Evolutionary conservation across 2,113 vertebrate genomes (phyloP).

Genomic region (Progne subis): DNA sequence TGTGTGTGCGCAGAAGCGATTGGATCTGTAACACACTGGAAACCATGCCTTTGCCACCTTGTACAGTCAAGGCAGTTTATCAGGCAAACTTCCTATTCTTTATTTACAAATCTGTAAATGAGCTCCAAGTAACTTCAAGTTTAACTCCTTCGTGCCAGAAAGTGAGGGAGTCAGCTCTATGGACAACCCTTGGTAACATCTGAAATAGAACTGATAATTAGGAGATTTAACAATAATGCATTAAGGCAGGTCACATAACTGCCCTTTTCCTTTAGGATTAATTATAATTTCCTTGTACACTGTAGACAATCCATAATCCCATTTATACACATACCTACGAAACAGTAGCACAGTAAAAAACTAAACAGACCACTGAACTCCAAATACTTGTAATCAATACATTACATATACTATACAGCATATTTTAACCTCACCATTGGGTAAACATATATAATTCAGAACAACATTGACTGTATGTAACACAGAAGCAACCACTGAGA

Average conservation of each 20-base stretch:
- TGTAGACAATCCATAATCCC: constrained; percentile 46
- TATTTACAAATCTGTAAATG: neutral
- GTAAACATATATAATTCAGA: constrained; percentile 67
- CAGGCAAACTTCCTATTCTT: neutral
- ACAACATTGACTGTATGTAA: constrained; percentile 49
- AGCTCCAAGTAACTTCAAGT: neutral
- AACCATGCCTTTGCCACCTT: neutral
- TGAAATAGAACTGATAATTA: constrained; percentile 11
- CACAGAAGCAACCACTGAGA: constrained; percentile 67
- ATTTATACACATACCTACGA: constrained; percentile 47
- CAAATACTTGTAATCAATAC: constrained; percentile 63
- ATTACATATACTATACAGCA: constrained; percentile 64
- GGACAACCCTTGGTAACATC: neutral
- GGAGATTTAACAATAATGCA: constrained; percentile 18
- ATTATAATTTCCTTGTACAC: constrained; percentile 62
- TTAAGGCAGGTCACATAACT: constrained; percentile 74
- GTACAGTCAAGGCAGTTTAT: neutral
- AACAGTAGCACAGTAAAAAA: constrained; percentile 66
- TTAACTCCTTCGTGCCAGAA: neutral
- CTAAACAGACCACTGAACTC: constrained; percentile 63
- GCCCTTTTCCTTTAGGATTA: constrained; percentile 81
- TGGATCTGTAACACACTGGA: neutral
- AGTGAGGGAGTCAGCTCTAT: neutral
- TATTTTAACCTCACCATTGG: constrained; percentile 47
- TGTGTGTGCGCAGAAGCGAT: neutral